These are phyloP conservation scores for Sciurus niger DNA, from an alignment of 2,113 vertebrate species.

Conservation along the genomic window DNA sequence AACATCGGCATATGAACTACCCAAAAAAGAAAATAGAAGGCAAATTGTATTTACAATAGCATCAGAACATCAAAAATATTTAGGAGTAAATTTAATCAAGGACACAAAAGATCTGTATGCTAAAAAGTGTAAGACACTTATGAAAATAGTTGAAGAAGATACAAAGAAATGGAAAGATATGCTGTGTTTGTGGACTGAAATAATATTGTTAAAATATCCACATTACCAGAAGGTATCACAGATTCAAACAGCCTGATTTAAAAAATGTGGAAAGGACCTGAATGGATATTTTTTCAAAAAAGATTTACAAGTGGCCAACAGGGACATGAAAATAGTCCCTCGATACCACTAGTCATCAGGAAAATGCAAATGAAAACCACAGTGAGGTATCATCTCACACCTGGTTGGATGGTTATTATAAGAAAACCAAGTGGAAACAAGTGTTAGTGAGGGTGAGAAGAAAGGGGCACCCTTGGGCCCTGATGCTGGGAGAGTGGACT, in stretches of 20 bases:
- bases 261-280: no score
- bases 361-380: background rate
- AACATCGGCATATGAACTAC: background rate
- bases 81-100: background rate
- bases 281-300: no score
- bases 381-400: background rate
- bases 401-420: background rate
- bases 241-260: background rate
- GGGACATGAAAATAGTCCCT: no score
- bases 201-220: background rate
- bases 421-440: background rate
- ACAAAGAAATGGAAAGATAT: background rate
- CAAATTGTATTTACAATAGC: no score
- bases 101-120: background rate
- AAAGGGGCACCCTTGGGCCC: background rate
- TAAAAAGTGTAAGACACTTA: background rate
- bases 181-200: background rate
- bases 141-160: background rate
- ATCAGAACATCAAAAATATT: background rate
- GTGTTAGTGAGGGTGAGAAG: background rate
- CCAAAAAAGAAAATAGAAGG: background rate
- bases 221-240: background rate
- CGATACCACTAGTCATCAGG: background rate
- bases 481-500: background rate
- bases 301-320: no score